A percentile compares a stretch with the other conserved stretches of the same genome.
These are phyloP conservation scores for Sylvia atricapilla DNA, from an alignment of 2,113 vertebrate species.

Conservation along the genomic window DNA sequence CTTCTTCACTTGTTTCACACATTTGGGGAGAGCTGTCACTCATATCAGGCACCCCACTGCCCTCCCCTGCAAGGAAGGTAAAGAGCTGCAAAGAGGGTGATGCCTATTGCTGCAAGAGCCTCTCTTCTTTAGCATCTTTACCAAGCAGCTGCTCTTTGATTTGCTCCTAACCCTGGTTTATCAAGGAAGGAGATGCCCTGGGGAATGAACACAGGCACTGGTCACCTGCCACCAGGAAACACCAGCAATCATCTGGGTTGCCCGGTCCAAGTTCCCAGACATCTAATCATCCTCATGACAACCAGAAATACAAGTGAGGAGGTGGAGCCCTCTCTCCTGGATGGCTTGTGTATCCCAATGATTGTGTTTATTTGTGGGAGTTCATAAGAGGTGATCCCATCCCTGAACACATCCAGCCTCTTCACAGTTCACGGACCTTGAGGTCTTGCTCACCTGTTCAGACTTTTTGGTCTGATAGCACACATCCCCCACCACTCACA, in stretches of 20 bases:
- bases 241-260: neutral
- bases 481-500: neutral
- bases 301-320: neutral
- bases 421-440: neutral
- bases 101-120: conserved; percentile 3
- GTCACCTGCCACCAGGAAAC: neutral
- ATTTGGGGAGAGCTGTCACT: conserved; percentile 59
- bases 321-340: neutral
- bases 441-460: neutral
- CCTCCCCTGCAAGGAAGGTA: neutral
- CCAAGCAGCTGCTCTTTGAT: neutral
- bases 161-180: neutral
- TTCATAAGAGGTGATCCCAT: neutral
- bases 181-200: neutral
- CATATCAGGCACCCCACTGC: conserved; percentile 25
- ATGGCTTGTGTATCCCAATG: neutral
- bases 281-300: neutral
- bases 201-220: neutral
- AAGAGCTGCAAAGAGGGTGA: conserved; percentile 22
- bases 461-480: neutral
- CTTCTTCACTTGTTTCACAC: conserved; percentile 43
- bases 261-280: neutral
- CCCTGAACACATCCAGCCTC: neutral
- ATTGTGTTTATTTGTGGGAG: neutral
- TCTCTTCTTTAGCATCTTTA: conserved; percentile 6